These are phyloP conservation scores for Diaphora mendica DNA, from an alignment of 2,888 invertebrate species.

Conservation along the genomic window DNA sequence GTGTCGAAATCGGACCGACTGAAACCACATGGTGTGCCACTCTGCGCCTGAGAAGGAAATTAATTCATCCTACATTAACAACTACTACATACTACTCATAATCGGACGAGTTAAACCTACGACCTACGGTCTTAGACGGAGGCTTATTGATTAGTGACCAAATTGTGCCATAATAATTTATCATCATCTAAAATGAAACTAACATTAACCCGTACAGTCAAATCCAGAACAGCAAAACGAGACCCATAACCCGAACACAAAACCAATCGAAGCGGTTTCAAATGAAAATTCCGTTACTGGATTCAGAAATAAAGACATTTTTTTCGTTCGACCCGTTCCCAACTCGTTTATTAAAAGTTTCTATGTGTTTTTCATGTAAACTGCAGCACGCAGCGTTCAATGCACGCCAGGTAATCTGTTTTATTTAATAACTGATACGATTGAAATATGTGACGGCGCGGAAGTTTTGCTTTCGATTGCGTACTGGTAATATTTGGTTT, in stretches of 20 bases:
- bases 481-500: neutral
- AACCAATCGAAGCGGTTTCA: conserved; percentile 45
- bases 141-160: no score
- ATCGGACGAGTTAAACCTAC: no score
- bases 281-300: conserved; percentile 46
- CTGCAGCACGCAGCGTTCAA: conserved; percentile 31
- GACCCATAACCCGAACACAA: conserved; percentile 27
- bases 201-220: neutral
- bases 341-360: conserved; percentile 46
- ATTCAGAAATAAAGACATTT: conserved; percentile 17
- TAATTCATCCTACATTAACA: no score
- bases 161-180: no score
- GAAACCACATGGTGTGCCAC: no score
- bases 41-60: no score
- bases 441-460: conserved; percentile 32
- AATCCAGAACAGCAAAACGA: neutral
- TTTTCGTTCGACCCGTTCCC: conserved; percentile 26
- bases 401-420: conserved; percentile 31
- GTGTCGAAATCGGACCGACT: no score
- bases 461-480: neutral
- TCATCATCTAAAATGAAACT: neutral
- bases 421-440: conserved; percentile 42
- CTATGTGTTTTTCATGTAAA: conserved; percentile 51
- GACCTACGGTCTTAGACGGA: no score
- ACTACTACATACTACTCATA: no score